Conservation (phyloP, 2,113 vertebrate genomes). For the Orthonyx spaldingii region DNA sequence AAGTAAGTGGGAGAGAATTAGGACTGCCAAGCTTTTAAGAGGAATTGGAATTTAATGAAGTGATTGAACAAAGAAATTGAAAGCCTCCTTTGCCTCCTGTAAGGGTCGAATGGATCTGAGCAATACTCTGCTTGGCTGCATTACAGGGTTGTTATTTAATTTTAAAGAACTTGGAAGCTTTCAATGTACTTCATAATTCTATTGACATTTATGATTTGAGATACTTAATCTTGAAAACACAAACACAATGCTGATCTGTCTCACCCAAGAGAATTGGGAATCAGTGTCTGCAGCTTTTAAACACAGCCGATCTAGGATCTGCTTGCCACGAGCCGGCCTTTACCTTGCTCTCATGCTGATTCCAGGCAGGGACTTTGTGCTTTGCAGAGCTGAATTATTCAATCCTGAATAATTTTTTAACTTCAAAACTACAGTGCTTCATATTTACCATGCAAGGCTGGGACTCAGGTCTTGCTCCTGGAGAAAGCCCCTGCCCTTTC, state of each 20-base stretch:
- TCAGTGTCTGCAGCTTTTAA: not conserved
- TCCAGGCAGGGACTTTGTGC: not conserved
- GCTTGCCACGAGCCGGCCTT: not conserved
- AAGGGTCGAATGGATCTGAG: not conserved
- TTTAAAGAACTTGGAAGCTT: constrained; percentile 50
- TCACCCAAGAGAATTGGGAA: not conserved
- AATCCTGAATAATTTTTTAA: not conserved
- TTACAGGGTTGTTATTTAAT: constrained; percentile 50
- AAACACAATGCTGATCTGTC: not conserved
- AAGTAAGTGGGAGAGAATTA: constrained; percentile 17
- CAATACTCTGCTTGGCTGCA: constrained; percentile 2
- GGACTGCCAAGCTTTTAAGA: constrained; percentile 33
- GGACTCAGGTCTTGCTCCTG: not conserved
- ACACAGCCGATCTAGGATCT: not conserved
- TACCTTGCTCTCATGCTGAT: not conserved
- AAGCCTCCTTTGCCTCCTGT: constrained; percentile 35
- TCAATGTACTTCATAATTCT: constrained; percentile 49
- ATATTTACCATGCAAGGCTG: not conserved
- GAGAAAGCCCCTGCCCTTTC: not conserved
- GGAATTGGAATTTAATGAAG: constrained; percentile 53
- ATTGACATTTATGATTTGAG: constrained; percentile 56
- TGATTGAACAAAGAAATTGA: constrained; percentile 54
- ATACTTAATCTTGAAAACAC: constrained; percentile 39
- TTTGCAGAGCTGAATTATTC: not conserved
- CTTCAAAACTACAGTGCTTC: not conserved